Evolutionary conservation across 2,113 vertebrate species (phyloP).

Genomic region (Gallinago jamesoni): DNA sequence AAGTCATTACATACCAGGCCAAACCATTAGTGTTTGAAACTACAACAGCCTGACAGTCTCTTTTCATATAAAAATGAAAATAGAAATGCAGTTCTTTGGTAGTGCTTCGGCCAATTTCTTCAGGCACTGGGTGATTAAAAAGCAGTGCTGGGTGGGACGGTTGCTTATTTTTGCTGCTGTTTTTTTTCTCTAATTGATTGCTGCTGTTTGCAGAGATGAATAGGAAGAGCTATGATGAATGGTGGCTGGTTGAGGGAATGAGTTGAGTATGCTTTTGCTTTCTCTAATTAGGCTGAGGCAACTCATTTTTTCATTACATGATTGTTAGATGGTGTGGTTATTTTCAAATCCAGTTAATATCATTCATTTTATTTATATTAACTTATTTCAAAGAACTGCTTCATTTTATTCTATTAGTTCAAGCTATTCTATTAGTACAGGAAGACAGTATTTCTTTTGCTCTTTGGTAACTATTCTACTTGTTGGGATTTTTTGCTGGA

Average conservation of each 20-base stretch:
- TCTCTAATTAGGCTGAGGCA: background rate
- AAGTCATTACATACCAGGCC: background rate
- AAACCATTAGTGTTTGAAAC: background rate
- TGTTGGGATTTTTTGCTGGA: background rate
- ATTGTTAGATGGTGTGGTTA: background rate
- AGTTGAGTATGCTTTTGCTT: background rate
- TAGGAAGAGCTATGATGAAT: background rate
- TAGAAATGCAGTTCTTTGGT: background rate
- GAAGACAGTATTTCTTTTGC: background rate
- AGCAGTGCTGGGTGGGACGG: background rate
- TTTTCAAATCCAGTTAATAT: background rate
- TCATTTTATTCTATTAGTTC: background rate
- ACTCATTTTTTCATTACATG: background rate
- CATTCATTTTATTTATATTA: background rate
- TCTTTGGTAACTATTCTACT: background rate
- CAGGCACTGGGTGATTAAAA: background rate
- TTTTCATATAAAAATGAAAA: background rate
- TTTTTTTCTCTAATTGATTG: background rate
- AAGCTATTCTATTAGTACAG: background rate
- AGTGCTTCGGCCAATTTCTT: background rate
- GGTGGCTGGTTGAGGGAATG: background rate
- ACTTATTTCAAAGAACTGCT: background rate
- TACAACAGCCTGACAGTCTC: background rate
- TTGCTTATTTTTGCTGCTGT: background rate
- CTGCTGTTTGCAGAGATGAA: background rate